Evolutionary conservation across 2,888 invertebrate genomes (phyloP).

Genomic region (Copidosoma aretas): DNA sequence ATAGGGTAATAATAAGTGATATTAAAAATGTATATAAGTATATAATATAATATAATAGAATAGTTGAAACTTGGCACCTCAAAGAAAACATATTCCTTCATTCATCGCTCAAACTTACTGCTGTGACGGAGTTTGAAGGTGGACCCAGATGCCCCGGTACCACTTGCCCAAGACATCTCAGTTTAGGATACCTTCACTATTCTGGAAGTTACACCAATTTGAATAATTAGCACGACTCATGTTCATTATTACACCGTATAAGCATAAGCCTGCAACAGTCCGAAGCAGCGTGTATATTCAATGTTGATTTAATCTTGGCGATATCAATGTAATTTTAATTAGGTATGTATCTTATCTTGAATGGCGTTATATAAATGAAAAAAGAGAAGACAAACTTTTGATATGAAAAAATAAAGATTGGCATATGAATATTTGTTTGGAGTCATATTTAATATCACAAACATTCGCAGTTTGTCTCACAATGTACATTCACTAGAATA

Average conservation of each 20-base stretch:
- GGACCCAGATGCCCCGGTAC: slow-evolving; percentile 38
- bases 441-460: no score
- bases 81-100: neutral
- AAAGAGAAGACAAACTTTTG: no score
- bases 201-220: slow-evolving; percentile 30
- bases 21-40: neutral
- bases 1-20: neutral
- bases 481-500: no score
- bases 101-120: slow-evolving; percentile 26
- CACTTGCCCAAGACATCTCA: slow-evolving; percentile 41
- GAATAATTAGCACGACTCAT: slow-evolving; percentile 4
- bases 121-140: slow-evolving; percentile 35
- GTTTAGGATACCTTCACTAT: slow-evolving; percentile 27
- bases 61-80: neutral
- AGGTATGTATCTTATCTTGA: no score
- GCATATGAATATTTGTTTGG: no score
- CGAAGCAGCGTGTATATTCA: neutral
- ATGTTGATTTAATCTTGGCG: neutral
- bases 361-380: no score
- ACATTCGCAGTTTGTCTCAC: no score
- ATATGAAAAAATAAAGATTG: no score
- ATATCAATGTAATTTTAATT: no score
- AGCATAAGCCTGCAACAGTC: neutral
- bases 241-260: neutral
- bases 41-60: neutral